Evolutionary conservation across 2,888 invertebrate species (phyloP).

Genomic region (Cosmopolites sordidus): DNA sequence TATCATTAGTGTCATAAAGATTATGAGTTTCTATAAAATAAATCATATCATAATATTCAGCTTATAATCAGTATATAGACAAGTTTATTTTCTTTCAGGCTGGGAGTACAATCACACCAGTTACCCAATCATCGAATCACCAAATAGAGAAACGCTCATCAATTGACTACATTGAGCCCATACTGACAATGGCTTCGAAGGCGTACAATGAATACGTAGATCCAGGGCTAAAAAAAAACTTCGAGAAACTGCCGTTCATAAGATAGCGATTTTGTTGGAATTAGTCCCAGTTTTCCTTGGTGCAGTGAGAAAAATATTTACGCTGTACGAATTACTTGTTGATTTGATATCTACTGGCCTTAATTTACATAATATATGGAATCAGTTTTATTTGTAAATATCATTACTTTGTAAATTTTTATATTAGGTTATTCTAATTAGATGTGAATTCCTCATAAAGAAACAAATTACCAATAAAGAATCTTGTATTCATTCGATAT

Average conservation of each 20-base stretch:
- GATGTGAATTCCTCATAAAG: no score
- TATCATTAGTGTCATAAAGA: no score
- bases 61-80: no score
- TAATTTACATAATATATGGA: constrained; percentile 16
- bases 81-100: no score
- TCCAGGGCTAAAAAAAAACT: constrained; percentile 41
- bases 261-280: constrained; percentile 38
- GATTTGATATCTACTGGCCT: constrained; percentile 6
- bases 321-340: constrained; percentile 14
- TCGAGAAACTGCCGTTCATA: constrained; percentile 38
- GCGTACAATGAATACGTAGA: constrained; percentile 43
- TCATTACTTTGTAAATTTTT: no score
- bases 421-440: no score
- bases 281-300: constrained; percentile 38
- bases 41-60: no score
- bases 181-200: constrained; percentile 39
- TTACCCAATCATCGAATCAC: constrained; percentile 2
- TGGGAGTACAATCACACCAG: no score
- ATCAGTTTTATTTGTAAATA: constrained; percentile 4
- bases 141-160: constrained; percentile 34
- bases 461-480: no score
- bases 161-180: constrained; percentile 41
- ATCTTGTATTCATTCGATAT: no score
- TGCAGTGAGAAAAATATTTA: constrained; percentile 36
- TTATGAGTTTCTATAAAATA: no score